Base-by-base conservation (phyloP, 1,140 invertebrate species). In the Lutraria rhynchaena region DNA sequence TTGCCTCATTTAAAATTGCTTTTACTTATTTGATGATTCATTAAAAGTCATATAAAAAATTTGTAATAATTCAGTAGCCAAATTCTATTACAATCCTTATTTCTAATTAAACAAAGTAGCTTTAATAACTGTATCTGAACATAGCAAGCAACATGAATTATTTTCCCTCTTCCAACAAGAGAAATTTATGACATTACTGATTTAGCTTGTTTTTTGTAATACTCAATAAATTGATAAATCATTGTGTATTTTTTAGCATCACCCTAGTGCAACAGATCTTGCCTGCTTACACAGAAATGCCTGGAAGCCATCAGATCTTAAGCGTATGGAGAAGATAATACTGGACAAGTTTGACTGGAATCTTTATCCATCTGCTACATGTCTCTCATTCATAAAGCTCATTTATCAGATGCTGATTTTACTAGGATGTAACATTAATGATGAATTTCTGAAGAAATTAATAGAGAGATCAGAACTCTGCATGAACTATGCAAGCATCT, bases 281-380 rank as follows among this genome's bases (percentile, higher is more conserved):
- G 55, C 85, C 3, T 61, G 75, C n/a, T 57, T 87, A 22, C 83
- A 86, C 51, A 61, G 83, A 31, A 76, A 85, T 31, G 74, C 58
- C 19, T 87, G 86, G 86, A 84, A 83, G 69, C 69, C 86, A 17
- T 83, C 83, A 46, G 86, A 87, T 83, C 77, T 87, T 24, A 86
- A 83, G 57, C 81, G 86, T 51, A 87, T 87, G 86, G 86, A 87
- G 37, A 82, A 78, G 49, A 58, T 86, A 13, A 63, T 87, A 9
- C 71, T 87, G 3, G 81, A 86, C 22, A 87, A 87, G 37, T 61
- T 87, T 0, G 76, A 70, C 19, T 87, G 86, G 86, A 74, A 84
- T 46, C 37, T 87, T 3, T 33, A 67, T 37, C 60, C 81, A 31
- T 33, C 61, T 19, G 41, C 51, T 11, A 82, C 60, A 37, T 58